Evolutionary conservation across 2,797 vertebrate genomes (phyloP).

Genomic region (Pogoniulus pusillus): DNA sequence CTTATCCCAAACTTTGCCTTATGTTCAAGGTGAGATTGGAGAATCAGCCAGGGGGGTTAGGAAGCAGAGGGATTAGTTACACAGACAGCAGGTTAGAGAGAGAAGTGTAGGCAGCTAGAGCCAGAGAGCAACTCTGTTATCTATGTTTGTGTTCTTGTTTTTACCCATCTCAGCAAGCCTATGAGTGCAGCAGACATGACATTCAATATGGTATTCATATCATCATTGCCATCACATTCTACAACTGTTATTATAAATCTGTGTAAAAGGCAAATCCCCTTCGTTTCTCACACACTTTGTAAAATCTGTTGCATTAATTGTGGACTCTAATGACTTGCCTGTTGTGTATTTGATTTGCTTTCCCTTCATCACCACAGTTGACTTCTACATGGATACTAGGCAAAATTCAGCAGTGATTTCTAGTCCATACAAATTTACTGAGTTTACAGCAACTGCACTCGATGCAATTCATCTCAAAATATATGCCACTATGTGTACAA

Average conservation of each 20-base stretch:
- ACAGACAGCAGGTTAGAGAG: too few species aligned
- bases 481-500: neutral
- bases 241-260: neutral
- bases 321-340: neutral
- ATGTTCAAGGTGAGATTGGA: too few species aligned
- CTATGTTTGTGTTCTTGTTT: too few species aligned
- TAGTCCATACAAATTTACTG: neutral
- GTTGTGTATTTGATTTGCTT: conserved; percentile 18
- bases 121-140: too few species aligned
- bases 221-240: neutral
- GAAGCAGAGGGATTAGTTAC: too few species aligned
- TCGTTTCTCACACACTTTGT: neutral
- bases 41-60: too few species aligned
- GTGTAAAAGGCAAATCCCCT: neutral
- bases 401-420: conserved; percentile 20
- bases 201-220: too few species aligned
- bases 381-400: neutral
- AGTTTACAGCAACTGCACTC: neutral
- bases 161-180: too few species aligned
- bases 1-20: too few species aligned
- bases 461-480: neutral
- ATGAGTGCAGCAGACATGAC: too few species aligned
- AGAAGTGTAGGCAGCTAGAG: too few species aligned
- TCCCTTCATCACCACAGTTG: neutral
- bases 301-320: conserved; percentile 14